These are phyloP conservation scores for Anoplius nigerrimus DNA, from an alignment of 2,888 invertebrate species.

Conservation along the genomic window DNA sequence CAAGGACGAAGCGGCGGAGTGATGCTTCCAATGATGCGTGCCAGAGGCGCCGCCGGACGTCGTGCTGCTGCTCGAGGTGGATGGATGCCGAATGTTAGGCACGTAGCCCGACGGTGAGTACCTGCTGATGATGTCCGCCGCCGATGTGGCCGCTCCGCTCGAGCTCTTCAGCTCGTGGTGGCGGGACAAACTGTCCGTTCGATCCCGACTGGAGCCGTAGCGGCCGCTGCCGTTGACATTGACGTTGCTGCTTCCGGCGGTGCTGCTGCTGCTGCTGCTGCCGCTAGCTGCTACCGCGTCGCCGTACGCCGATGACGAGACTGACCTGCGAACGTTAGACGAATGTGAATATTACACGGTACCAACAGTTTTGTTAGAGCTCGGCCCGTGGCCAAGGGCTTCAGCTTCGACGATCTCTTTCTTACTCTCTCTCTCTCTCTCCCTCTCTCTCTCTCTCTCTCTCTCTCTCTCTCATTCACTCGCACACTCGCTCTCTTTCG, in stretches of 20 bases:
- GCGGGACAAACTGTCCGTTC: constrained; percentile 26
- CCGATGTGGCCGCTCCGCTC: constrained; percentile 63
- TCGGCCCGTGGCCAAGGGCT: constrained; percentile 68
- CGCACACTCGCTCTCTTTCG: background rate
- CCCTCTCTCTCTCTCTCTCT: background rate
- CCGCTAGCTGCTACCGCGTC: constrained; percentile 52
- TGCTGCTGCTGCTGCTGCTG: constrained; percentile 33
- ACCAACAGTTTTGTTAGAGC: constrained; percentile 30
- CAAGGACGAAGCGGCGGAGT: constrained; percentile 44
- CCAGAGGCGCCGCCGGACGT: constrained; percentile 24
- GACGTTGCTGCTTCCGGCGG: constrained; percentile 34
- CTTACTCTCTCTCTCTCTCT: background rate
- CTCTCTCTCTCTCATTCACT: background rate
- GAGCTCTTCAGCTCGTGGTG: constrained; percentile 31
- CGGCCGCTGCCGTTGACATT: constrained; percentile 38
- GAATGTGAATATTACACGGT: constrained; percentile 50
- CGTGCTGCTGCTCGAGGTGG: constrained; percentile 32
- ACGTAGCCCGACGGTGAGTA: constrained; percentile 86
- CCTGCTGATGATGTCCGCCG: constrained; percentile 82
- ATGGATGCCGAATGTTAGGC: constrained; percentile 76
- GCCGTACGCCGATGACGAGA: constrained; percentile 65
- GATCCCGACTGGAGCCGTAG: constrained; percentile 54
- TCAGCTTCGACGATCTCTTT: constrained; percentile 43
- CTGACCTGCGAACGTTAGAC: constrained; percentile 66
- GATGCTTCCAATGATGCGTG: constrained; percentile 47